A percentile compares a stretch with the other conserved stretches of the same genome.
phyloP scores from a whole-genome alignment of 2,113 vertebrate genomes.

The Rhinopomastus cyanomelas region DNA sequence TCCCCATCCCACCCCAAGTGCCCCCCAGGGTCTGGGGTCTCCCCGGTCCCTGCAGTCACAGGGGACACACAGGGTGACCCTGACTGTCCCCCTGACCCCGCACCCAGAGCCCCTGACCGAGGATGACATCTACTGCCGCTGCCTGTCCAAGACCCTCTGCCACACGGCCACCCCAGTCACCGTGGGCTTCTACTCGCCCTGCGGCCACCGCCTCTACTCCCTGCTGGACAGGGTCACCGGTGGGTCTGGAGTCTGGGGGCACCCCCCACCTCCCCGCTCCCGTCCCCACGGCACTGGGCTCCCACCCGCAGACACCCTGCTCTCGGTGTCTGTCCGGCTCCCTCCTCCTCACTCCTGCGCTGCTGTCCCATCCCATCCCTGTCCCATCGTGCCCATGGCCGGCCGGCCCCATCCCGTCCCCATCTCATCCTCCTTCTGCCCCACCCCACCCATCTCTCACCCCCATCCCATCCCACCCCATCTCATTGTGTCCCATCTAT shows the following conservation, averaged over 20 bases:
- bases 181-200: slow-evolving; percentile 73
- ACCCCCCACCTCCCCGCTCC: too few relatives aligned
- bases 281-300: neutral
- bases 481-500: too few relatives aligned
- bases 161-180: slow-evolving; percentile 73
- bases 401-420: neutral
- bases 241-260: neutral
- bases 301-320: too few relatives aligned
- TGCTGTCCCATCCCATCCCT: too few relatives aligned
- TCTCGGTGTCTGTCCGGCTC: too few relatives aligned
- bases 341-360: too few relatives aligned
- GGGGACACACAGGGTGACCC: too few relatives aligned
- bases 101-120: slow-evolving; percentile 62
- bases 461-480: neutral
- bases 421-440: neutral
- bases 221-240: slow-evolving; percentile 72
- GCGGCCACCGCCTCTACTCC: slow-evolving; percentile 63
- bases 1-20: too few relatives aligned
- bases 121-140: slow-evolving; percentile 76
- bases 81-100: neutral
- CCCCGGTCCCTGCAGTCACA: too few relatives aligned
- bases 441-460: neutral
- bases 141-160: slow-evolving; percentile 72
- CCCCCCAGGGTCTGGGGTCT: too few relatives aligned
- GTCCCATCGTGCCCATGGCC: fast-evolving